phyloP scores from a whole-genome alignment of 1,140 invertebrate genomes.

The Phortica variegata region DNA sequence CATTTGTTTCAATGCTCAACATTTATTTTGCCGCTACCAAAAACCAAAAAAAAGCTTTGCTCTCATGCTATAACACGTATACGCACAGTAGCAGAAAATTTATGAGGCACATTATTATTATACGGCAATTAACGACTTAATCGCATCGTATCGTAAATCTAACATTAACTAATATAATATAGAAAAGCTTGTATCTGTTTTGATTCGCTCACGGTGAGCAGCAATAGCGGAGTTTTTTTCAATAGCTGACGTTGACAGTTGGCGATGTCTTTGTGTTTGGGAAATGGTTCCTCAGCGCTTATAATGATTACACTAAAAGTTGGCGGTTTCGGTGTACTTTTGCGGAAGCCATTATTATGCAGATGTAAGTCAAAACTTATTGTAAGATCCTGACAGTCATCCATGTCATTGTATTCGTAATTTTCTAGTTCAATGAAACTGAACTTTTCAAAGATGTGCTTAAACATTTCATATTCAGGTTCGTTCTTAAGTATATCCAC shows the following conservation, averaged over 20 bases:
- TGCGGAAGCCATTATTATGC: slow-evolving; percentile 41
- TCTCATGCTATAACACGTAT: no score
- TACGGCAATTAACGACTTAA: no score
- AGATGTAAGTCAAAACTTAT: slow-evolving; percentile 50
- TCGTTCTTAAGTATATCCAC: slow-evolving; percentile 34
- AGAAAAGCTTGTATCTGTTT: slow-evolving; percentile 54
- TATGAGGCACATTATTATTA: no score
- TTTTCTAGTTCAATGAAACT: slow-evolving; percentile 31
- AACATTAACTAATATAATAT: slow-evolving; percentile 44
- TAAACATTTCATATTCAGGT: slow-evolving; percentile 22
- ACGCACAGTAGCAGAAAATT: no score
- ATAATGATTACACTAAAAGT: slow-evolving; percentile 39
- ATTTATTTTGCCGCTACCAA: no score
- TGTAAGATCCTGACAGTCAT: not conserved
- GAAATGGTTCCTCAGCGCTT: slow-evolving; percentile 25
- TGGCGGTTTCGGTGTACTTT: slow-evolving; percentile 33
- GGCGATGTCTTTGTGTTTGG: slow-evolving; percentile 31
- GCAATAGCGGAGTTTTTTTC: slow-evolving; percentile 24
- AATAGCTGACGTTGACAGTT: slow-evolving; percentile 20
- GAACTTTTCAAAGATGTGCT: slow-evolving; percentile 33
- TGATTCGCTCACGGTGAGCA: slow-evolving; percentile 45
- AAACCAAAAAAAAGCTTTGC: no score
- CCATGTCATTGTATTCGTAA: not conserved
- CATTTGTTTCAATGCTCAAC: no score
- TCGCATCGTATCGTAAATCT: no score